Percentiles rank a stretch among this genome's conserved stretches.
phyloP scores from a whole-genome alignment of 2,888 invertebrate species.

The Smittia aterrima region DNA sequence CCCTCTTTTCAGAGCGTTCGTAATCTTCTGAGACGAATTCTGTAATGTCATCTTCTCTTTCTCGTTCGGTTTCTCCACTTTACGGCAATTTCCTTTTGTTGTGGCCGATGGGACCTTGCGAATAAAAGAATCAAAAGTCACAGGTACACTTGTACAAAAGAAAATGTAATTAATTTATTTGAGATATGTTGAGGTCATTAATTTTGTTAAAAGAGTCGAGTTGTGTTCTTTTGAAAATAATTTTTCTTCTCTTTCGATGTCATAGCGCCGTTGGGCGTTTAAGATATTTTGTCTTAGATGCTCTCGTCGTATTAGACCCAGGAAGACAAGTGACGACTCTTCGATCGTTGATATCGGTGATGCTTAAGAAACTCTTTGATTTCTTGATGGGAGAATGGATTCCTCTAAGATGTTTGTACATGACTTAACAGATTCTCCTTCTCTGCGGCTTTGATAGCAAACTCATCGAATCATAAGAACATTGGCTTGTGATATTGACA shows the following conservation, averaged over 20 bases:
- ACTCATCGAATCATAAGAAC: slow-evolving; percentile 17
- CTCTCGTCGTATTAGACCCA: not conserved
- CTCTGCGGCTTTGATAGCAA: not conserved
- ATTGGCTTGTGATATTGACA: slow-evolving; percentile 23
- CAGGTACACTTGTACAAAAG: not conserved
- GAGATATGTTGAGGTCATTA: slow-evolving; percentile 31
- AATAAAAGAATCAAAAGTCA: slow-evolving; percentile 15
- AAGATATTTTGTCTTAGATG: slow-evolving; percentile 12
- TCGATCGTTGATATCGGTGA: no score
- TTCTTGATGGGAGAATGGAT: no score
- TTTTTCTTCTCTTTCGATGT: slow-evolving; percentile 23
- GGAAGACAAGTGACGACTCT: no score
- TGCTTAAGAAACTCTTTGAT: no score
- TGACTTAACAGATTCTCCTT: no score
- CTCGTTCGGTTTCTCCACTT: not conserved
- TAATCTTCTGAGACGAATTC: slow-evolving; percentile 5
- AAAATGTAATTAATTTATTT: slow-evolving; percentile 34
- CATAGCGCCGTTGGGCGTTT: slow-evolving; percentile 36
- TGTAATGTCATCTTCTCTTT: slow-evolving; percentile 22
- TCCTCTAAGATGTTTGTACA: no score
- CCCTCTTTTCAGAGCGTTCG: not conserved
- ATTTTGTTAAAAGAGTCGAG: slow-evolving; percentile 24
- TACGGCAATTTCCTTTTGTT: not conserved
- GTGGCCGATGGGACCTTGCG: not conserved
- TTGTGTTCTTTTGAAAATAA: not conserved